Conservation (phyloP, 2,888 invertebrate species). For the Lepidonotus clava region DNA sequence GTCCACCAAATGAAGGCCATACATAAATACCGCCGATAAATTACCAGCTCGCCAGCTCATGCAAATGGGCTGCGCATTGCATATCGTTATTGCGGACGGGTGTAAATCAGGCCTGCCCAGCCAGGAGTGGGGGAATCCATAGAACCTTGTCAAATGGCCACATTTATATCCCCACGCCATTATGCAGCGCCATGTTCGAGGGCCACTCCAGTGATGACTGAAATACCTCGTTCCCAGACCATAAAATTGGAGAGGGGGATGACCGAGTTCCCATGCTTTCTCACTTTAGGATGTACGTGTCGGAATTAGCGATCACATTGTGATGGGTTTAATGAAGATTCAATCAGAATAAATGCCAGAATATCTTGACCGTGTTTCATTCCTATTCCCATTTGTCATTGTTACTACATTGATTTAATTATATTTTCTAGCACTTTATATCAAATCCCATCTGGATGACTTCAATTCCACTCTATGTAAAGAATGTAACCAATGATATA, state of each 20-base stretch:
- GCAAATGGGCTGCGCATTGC: slow-evolving; percentile 24
- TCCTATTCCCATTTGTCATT: too few species aligned
- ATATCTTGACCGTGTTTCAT: too few species aligned
- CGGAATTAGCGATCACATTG: too few species aligned
- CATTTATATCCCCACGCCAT: neutral
- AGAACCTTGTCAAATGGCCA: neutral
- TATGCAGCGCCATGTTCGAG: neutral
- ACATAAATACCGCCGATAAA: slow-evolving; percentile 38
- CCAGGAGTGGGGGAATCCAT: neutral
- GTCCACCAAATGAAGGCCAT: neutral
- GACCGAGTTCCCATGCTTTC: neutral
- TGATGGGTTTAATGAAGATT: too few species aligned
- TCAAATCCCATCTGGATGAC: too few species aligned
- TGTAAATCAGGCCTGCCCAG: neutral
- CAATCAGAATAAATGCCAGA: too few species aligned
- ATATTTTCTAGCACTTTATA: too few species aligned
- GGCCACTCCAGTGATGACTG: neutral
- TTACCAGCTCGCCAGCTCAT: slow-evolving; percentile 1
- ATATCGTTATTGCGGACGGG: neutral
- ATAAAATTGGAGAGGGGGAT: neutral
- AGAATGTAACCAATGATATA: too few species aligned
- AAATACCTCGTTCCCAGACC: neutral
- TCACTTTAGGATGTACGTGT: too few species aligned
- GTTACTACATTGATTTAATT: too few species aligned
- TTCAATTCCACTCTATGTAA: too few species aligned